phyloP scores from a whole-genome alignment of 2,797 vertebrate species.

The Sebastolobus altivelis region DNA sequence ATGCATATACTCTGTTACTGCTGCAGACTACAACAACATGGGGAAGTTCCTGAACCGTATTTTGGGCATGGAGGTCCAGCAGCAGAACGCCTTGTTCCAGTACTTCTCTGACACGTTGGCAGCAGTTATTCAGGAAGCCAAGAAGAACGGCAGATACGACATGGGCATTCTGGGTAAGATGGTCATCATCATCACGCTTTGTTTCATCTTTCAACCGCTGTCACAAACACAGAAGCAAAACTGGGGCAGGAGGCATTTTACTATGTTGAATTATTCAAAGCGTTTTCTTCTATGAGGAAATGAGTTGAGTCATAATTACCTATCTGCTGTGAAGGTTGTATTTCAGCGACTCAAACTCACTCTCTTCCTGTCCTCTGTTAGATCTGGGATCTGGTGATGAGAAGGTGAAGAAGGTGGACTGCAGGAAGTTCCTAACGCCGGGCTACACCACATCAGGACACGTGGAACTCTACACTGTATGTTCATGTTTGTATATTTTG shows the following conservation, averaged over 20 bases:
- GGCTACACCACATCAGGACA: constrained; percentile 98
- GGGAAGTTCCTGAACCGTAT: constrained; percentile 98
- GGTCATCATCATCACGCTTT: not conserved
- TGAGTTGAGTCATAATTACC: not conserved
- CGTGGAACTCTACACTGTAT: constrained; percentile 95
- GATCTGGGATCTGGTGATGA: constrained; percentile 98
- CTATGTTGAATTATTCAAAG: constrained; percentile 4
- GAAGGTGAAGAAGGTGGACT: constrained; percentile 95
- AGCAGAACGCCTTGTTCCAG: constrained; percentile 98
- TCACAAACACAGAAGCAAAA: not conserved
- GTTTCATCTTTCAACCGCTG: not conserved
- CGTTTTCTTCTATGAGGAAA: not conserved
- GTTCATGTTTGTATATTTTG: constrained; percentile 37
- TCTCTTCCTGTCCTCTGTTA: constrained; percentile 57
- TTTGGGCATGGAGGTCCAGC: constrained; percentile 97
- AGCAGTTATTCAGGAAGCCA: constrained; percentile 97
- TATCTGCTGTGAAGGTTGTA: not conserved
- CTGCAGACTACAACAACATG: constrained; percentile 98
- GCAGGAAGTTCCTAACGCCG: constrained; percentile 96
- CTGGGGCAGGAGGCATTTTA: not conserved
- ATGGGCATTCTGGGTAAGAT: constrained; percentile 97
- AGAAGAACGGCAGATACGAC: constrained; percentile 97
- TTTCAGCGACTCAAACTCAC: not conserved
- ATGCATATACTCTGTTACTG: not conserved
- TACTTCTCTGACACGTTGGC: constrained; percentile 96